Percentiles rank a stretch among this genome's conserved stretches.
These are phyloP conservation scores for Saccostrea cuccullata DNA, from an alignment of 1,140 invertebrate genomes.

Conservation along the genomic window DNA sequence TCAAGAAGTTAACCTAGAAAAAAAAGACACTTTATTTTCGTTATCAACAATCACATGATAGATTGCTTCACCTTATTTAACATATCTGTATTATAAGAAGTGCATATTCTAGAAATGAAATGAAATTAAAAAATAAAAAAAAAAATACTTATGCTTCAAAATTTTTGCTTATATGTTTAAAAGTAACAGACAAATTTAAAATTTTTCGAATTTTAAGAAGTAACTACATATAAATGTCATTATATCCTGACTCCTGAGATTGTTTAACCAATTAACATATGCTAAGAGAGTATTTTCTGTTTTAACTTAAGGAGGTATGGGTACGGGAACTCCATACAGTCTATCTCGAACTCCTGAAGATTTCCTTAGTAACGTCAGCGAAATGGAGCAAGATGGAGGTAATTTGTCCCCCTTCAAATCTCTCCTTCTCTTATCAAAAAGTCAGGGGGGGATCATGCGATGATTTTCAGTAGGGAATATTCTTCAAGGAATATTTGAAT, in stretches of 20 bases:
- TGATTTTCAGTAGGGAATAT: background rate
- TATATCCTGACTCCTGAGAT: background rate
- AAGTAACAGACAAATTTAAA: background rate
- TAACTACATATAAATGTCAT: background rate
- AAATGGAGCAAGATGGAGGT: conserved; percentile 84
- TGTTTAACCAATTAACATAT: conserved; percentile 29
- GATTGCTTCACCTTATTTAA: background rate
- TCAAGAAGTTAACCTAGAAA: background rate
- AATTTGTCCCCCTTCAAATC: conserved; percentile 31
- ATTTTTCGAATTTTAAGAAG: background rate
- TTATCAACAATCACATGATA: background rate
- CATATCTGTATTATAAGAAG: too few species aligned
- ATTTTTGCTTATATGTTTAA: background rate
- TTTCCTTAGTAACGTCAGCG: conserved; percentile 92
- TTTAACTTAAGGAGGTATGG: conserved; percentile 80
- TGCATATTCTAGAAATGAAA: background rate
- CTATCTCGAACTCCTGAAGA: conserved; percentile 95
- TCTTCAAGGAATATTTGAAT: background rate
- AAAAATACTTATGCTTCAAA: background rate
- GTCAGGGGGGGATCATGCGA: background rate
- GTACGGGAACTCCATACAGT: conserved; percentile 85
- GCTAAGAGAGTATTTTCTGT: conserved; percentile 28
- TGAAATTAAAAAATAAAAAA: background rate
- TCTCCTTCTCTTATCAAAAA: conserved; percentile 9
- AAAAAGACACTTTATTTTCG: too few species aligned